A percentile compares a stretch with the other conserved stretches of the same genome.
These are phyloP conservation scores for Latrodectus hesperus DNA, from an alignment of 2,888 invertebrate species.

Conservation along the genomic window DNA sequence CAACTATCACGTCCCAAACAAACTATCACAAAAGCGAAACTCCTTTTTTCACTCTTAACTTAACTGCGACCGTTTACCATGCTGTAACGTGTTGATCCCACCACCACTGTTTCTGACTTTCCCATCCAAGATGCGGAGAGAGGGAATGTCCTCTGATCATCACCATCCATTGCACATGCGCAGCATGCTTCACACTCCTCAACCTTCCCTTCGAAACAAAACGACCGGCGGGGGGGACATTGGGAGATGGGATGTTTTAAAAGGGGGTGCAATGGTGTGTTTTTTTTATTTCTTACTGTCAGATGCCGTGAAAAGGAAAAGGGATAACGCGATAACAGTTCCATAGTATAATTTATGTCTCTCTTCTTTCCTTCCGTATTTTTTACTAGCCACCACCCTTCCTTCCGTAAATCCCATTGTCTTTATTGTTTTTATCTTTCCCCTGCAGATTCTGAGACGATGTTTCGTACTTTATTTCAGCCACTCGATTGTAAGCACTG, in stretches of 20 bases:
- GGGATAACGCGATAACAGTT: background rate
- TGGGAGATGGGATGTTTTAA: constrained; percentile 16
- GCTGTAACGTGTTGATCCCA: constrained; percentile 45
- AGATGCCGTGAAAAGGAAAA: background rate
- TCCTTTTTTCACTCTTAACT: constrained; percentile 11
- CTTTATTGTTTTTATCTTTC: background rate
- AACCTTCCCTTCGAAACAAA: constrained; percentile 2
- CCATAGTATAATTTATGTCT: background rate
- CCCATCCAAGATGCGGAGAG: constrained; percentile 23
- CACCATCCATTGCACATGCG: constrained; percentile 49
- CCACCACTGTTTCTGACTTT: constrained; percentile 26
- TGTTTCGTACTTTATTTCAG: background rate
- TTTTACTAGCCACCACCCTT: background rate
- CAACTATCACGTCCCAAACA: constrained; percentile 17
- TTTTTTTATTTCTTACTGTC: background rate
- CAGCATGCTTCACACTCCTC: background rate
- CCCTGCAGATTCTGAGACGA: background rate
- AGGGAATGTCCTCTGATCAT: constrained; percentile 46
- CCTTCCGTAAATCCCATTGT: background rate
- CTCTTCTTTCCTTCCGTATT: background rate
- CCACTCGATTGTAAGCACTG: background rate
- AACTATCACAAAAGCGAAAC: constrained; percentile 7
- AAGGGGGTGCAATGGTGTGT: constrained; percentile 14
- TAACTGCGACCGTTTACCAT: constrained; percentile 24
- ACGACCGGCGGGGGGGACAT: constrained; percentile 30